Percentiles rank a stretch among this genome's conserved stretches.
phyloP scores from a whole-genome alignment of 2,888 invertebrate species.

The Mimas tiliae region DNA sequence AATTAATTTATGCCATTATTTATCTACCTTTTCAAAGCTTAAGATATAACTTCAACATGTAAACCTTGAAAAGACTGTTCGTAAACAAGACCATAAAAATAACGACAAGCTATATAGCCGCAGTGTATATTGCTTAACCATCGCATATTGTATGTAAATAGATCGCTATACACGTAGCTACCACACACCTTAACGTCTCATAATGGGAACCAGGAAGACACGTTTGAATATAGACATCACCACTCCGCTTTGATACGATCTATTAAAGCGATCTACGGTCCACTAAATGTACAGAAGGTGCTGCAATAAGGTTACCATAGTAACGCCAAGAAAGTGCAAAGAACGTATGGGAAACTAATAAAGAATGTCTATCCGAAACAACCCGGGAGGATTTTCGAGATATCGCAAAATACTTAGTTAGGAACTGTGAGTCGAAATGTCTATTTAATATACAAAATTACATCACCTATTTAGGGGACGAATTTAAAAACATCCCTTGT shows the following conservation, averaged over 20 bases:
- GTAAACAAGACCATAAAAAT: background rate
- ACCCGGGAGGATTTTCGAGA: no score
- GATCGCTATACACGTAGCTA: constrained; percentile 9
- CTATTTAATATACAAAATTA: no score
- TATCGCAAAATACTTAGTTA: no score
- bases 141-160: constrained; percentile 18
- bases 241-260: constrained; percentile 20
- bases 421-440: no score
- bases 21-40: no score
- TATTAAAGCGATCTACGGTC: constrained; percentile 9
- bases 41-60: background rate
- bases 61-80: background rate
- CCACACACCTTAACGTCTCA: constrained; percentile 13
- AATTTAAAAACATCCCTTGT: no score
- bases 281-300: background rate
- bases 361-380: no score
- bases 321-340: background rate
- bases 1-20: no score
- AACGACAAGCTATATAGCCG: background rate
- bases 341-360: no score
- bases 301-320: background rate
- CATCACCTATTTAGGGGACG: no score
- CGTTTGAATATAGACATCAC: constrained; percentile 19
- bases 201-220: constrained; percentile 22
- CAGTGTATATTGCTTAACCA: constrained; percentile 7